Evolutionary conservation across 1,140 invertebrate species (phyloP).

Genomic region (Ruditapes philippinarum): DNA sequence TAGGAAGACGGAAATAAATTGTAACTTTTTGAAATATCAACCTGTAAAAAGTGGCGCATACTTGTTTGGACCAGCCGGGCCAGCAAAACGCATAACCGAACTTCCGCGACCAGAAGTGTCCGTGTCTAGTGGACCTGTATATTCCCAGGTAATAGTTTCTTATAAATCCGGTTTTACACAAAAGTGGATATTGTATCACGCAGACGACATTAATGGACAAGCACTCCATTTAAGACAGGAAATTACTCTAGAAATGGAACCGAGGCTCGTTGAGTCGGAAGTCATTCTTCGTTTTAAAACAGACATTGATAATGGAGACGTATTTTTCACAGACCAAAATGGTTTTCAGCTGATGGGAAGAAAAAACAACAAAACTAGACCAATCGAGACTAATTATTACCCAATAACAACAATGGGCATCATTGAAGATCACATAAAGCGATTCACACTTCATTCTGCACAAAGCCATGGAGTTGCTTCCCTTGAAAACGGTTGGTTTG

Average conservation of each 20-base stretch:
- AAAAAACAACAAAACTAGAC: constrained; percentile 89
- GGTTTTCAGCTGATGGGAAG: constrained; percentile 91
- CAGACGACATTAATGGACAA: constrained; percentile 79
- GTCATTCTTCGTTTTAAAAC: constrained; percentile 95
- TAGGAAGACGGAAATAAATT: neutral
- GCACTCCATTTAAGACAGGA: constrained; percentile 92
- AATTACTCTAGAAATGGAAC: constrained; percentile 31
- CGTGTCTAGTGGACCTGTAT: constrained; percentile 86
- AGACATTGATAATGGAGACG: constrained; percentile 89
- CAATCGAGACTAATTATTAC: constrained; percentile 96
- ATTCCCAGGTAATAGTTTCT: constrained; percentile 93
- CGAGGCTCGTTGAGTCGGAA: constrained; percentile 88
- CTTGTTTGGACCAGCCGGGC: constrained; percentile 50
- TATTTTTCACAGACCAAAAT: constrained; percentile 96
- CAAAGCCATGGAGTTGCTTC: constrained; percentile 94
- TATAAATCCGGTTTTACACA: constrained; percentile 46
- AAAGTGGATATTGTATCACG: constrained; percentile 35
- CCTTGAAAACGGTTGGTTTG: constrained; percentile 93
- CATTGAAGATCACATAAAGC: constrained; percentile 91
- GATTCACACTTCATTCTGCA: constrained; percentile 92
- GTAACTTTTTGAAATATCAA: constrained; percentile 40
- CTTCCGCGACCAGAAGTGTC: constrained; percentile 13
- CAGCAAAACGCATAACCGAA: constrained; percentile 81
- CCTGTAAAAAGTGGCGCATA: constrained; percentile 57
- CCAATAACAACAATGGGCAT: constrained; percentile 94